phyloP scores from a whole-genome alignment of 92 coral and sea anemone genomes.

The Anthopleura xanthogrammica region DNA sequence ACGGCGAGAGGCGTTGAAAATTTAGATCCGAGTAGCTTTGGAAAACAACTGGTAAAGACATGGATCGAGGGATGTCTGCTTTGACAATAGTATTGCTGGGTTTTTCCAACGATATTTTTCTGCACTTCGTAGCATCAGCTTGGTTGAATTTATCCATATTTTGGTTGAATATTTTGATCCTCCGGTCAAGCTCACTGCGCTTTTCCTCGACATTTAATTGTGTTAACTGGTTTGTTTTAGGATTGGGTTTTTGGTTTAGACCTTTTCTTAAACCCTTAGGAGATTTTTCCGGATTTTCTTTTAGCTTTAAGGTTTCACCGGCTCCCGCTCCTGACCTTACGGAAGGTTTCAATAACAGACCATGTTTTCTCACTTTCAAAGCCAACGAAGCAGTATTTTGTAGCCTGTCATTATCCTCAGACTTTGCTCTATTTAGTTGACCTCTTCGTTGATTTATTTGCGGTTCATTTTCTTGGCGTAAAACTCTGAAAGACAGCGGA shows the following conservation, averaged over 20 bases:
- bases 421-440: neutral
- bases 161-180: neutral
- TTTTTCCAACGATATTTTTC: neutral
- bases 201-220: neutral
- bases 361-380: neutral
- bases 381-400: neutral
- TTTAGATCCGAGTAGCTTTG: neutral
- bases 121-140: neutral
- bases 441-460: neutral
- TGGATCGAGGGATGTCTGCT: neutral
- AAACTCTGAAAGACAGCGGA: neutral
- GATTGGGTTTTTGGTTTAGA: neutral
- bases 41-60: neutral
- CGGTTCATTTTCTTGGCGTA: neutral
- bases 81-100: neutral
- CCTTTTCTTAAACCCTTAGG: neutral
- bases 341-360: neutral
- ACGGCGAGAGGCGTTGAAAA: neutral
- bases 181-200: neutral
- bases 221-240: neutral
- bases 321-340: neutral
- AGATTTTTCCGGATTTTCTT: neutral
- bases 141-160: neutral
- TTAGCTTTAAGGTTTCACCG: neutral
- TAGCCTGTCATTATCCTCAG: neutral